Evolutionary conservation across 2,797 vertebrate genomes (phyloP).

Genomic region (Numenius phaeopus): DNA sequence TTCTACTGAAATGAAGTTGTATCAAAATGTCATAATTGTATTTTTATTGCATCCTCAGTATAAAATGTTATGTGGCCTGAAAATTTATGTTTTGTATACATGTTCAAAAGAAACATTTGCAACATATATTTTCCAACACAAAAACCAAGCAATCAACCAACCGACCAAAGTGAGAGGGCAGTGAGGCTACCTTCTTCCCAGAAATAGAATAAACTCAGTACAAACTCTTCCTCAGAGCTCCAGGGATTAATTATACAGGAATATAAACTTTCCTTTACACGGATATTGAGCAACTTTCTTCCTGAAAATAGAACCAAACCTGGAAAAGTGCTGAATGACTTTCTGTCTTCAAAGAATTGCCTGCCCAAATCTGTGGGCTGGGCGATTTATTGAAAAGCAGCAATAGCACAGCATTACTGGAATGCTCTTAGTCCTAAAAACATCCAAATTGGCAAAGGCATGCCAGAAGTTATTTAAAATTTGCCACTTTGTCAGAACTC

Average conservation of each 20-base stretch:
- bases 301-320: neutral
- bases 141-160: neutral
- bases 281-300: slow-evolving; percentile 23
- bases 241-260: slow-evolving; percentile 2
- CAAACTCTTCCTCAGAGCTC: neutral
- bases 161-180: neutral
- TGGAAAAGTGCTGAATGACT: neutral
- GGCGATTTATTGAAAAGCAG: neutral
- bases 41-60: neutral
- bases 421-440: neutral
- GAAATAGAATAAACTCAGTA: neutral
- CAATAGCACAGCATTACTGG: neutral
- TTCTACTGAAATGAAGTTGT: neutral
- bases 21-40: neutral
- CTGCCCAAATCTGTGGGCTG: neutral
- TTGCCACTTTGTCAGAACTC: neutral
- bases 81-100: neutral
- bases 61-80: neutral
- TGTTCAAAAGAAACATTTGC: neutral
- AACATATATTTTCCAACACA: neutral
- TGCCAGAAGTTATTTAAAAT: neutral
- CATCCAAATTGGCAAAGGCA: neutral
- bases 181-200: neutral
- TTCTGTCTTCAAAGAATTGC: neutral
- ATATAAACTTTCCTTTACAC: neutral